Evolutionary conservation across 1,140 invertebrate species (phyloP), one percentile per base, ranked within the genome.

Genomic region (Drosophila bocqueti): DNA sequence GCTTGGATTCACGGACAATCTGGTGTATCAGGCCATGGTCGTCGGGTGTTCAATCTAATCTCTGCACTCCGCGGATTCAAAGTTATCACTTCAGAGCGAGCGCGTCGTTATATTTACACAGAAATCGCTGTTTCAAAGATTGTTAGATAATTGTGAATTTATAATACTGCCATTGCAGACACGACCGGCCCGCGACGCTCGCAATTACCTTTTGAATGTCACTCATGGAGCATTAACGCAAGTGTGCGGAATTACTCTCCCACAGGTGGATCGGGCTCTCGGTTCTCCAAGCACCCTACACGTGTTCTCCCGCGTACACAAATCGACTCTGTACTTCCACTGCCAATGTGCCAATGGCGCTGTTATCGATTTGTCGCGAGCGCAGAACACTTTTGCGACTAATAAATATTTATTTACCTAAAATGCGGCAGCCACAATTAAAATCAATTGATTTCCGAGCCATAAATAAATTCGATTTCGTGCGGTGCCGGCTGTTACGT

Each of bases 131-230:
- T 63, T 65, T 46, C 52, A 64, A 74, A 31, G 60, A 62, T 55
- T 81, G 58, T 89, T 78, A 87, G 84, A 84, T 87, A 87, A 87
- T 89, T 81, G 10, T 61, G 63, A 84, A 78, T 78, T 71, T 89
- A 83, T 81, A 65, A 65, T 57, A 38, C 43, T 42, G 59, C 66
- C 45, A 79, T 59, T 49, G 49, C 64, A 61, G 64, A 78, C 54
- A 57, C 78, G 47, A 38, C 82, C 68, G 67, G 72, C 59, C 75
- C 50, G 63, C 55, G 40, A 69, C 55, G 45, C 49, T 46, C 7
- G 16, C 52, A 40, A 42, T 61, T 49, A 24, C 49, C 46, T 64
- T 89, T 67, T 60, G 63, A 86, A 80, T 77, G 76, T 76, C 79
- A 69, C 21, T 45, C 34, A 40, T 16, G 36, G 26, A 79, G 31